phyloP scores from a whole-genome alignment of 2,888 invertebrate species.

The Drosophila kambysellisi region DNA sequence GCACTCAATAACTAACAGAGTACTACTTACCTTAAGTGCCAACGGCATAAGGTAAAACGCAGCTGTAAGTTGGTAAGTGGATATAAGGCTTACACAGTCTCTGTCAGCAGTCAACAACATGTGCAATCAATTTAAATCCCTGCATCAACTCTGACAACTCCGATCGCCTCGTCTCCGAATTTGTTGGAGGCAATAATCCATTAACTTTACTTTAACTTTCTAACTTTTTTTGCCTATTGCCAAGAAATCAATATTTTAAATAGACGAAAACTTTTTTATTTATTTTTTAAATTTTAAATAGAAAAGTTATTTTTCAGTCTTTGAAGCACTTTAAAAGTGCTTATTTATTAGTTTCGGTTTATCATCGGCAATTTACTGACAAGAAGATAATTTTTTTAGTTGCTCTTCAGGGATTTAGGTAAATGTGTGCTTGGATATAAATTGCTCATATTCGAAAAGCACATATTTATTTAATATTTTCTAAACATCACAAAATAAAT shows the following conservation, averaged over 20 bases:
- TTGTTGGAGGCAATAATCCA: slow-evolving; percentile 8
- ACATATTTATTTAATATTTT: background rate
- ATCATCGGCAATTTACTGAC: background rate
- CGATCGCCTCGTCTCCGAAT: slow-evolving; percentile 9
- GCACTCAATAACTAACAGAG: slow-evolving; percentile 62
- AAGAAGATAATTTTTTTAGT: background rate
- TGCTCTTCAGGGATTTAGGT: background rate
- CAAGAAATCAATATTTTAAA: background rate
- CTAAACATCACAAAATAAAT: background rate
- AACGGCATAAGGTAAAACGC: slow-evolving; percentile 9
- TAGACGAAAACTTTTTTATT: background rate
- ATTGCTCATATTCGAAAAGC: background rate
- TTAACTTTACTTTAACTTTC: background rate
- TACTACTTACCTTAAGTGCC: slow-evolving; percentile 30
- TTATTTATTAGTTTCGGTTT: background rate
- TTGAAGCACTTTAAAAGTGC: background rate
- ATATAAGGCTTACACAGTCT: slow-evolving; percentile 37
- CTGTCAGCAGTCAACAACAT: slow-evolving; percentile 13
- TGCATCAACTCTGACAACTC: slow-evolving; percentile 8
- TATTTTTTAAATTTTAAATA: background rate
- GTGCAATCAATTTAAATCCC: slow-evolving; percentile 23
- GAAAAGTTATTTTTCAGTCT: background rate
- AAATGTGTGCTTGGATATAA: background rate
- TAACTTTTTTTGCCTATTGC: background rate
- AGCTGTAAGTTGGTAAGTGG: slow-evolving; percentile 42